Base-by-base conservation (phyloP, 2,888 invertebrate species). In the Limnephilus auricula region DNA sequence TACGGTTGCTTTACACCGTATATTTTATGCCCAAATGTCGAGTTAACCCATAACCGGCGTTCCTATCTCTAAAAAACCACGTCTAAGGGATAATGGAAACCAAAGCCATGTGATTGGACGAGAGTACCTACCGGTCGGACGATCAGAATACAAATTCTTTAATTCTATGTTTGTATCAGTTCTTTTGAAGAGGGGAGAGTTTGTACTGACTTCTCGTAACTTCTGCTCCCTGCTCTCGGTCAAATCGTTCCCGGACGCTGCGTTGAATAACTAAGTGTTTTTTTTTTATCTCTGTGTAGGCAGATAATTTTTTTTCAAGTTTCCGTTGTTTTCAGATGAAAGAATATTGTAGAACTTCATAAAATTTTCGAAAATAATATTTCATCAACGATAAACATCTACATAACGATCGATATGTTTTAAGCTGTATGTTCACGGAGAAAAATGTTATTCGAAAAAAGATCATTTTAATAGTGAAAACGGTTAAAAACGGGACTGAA, bases 81-180 rank as follows among this genome's bases (percentile, higher is more conserved):
- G 84, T 84, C 34, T 84, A n/a, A 84, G 34, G 84, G 84, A 84
- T 84, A 84, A 84, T 40, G 84, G 84, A 34, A 37, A 84, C 34
- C 84, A 84, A 84, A 84, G 84, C 84, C 84, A 32, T 84, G 40
- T 37, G 84, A 84, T 84, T 84, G 84, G 84, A 84, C 37, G 84
- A 40, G 84, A 84, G 84, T n/a, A 84, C 84, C 84, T 34, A 84
- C 84, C 84, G 84, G 9, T n/a, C 34, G 84, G 34, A 37, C 25
- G 40, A 34, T 84, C 84, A n/a, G 84, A 84, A 84, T 84, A 84
- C 84, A 84, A 84, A 84, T 34, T 84, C 25, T n/a, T 32, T 84
- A 84, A 65, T 37, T 84, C 37, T 40, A 18, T 84, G 84, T 84
- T 84, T 37, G 84, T 37, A 84, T 84, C 84, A 37, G 37, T 84